Conservation (phyloP, 2,113 vertebrate species). For the Ranitomeya imitator region DNA sequence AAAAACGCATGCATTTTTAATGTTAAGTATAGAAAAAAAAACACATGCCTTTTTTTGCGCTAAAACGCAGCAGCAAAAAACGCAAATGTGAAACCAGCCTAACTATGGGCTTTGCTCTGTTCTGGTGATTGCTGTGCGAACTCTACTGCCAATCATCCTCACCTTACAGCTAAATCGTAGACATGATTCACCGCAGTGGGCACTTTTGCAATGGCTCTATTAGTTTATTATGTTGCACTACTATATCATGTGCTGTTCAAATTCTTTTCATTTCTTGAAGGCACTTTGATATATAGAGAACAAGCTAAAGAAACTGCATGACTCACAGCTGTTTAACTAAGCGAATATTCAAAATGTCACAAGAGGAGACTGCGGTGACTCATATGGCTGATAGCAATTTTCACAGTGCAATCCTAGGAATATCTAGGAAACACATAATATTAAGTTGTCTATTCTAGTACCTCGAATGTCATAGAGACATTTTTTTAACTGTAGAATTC, state of each 20-base stretch:
- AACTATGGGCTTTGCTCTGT: background rate
- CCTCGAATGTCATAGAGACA: background rate
- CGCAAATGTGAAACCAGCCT: too few species aligned
- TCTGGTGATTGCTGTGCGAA: too few species aligned
- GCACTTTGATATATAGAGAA: background rate
- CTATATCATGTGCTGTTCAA: background rate
- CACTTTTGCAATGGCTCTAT: background rate
- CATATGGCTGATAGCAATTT: background rate
- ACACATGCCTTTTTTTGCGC: too few species aligned
- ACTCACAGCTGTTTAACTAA: conserved; percentile 24
- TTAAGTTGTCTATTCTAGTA: background rate
- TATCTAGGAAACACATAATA: background rate
- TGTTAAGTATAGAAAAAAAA: too few species aligned
- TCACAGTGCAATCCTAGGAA: background rate
- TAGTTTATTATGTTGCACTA: background rate
- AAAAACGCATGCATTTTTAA: too few species aligned
- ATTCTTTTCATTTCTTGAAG: background rate
- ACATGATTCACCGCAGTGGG: background rate
- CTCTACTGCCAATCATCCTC: too few species aligned
- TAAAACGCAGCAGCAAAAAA: too few species aligned
- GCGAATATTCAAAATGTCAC: conserved; percentile 40
- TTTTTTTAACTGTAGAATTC: background rate
- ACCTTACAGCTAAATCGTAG: background rate
- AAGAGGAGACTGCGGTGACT: background rate
- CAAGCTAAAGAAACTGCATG: background rate